Evolutionary conservation across 2,797 vertebrate genomes (phyloP).

Genomic region (Sebastes hubbsi): DNA sequence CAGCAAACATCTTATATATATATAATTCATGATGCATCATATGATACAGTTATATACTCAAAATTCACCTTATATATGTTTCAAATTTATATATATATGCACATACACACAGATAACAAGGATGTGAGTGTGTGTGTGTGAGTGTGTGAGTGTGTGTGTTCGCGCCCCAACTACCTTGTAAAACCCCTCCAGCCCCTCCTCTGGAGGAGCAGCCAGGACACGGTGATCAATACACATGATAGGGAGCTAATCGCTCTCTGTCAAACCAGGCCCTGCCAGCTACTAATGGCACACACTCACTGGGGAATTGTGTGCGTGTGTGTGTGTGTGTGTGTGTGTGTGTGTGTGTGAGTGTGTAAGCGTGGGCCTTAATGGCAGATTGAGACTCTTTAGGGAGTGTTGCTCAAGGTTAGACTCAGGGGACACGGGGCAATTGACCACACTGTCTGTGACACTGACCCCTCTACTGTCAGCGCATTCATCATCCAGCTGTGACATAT

Average conservation of each 20-base stretch:
- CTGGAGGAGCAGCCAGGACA: constrained; percentile 66
- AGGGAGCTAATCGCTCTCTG: constrained; percentile 85
- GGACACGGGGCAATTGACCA: constrained; percentile 82
- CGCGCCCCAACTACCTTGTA: constrained; percentile 52
- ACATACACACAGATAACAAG: background rate
- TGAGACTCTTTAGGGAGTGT: constrained; percentile 79
- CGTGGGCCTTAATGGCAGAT: constrained; percentile 72
- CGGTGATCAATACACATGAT: constrained; percentile 85
- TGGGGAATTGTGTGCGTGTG: constrained; percentile 29
- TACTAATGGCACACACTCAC: constrained; percentile 80
- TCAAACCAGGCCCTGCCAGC: constrained; percentile 74
- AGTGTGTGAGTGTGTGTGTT: background rate
- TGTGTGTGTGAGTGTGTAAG: constrained; percentile 22
- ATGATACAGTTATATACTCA: background rate
- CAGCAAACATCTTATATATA: background rate
- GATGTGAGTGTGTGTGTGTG: constrained; percentile 2
- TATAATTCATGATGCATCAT: background rate
- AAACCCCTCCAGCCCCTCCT: constrained; percentile 56
- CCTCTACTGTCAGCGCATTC: constrained; percentile 76
- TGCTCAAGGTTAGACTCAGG: constrained; percentile 75
- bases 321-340: constrained; percentile 18
- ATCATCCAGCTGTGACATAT: constrained; percentile 79
- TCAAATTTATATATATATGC: background rate
- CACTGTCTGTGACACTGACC: constrained; percentile 83
- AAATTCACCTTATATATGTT: background rate